Percentiles rank a stretch among this genome's conserved stretches.
phyloP scores from a whole-genome alignment of 2,797 vertebrate genomes.

The Coilia nasus region DNA sequence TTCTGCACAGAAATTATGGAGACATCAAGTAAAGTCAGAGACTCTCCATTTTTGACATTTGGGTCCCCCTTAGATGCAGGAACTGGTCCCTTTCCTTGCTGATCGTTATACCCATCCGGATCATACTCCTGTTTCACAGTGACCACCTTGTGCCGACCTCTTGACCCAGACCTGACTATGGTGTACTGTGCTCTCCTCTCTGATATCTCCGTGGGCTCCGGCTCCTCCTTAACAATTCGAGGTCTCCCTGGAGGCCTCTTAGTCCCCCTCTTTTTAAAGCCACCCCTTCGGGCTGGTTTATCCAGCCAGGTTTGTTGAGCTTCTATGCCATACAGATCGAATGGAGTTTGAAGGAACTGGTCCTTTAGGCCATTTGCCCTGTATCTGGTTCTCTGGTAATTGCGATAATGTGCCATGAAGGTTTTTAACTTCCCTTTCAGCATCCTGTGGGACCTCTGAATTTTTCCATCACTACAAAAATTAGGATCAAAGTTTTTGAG shows the following conservation, averaged over 20 bases:
- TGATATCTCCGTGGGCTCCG: constrained; percentile 13
- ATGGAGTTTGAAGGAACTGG: constrained; percentile 73
- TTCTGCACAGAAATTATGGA: constrained; percentile 74
- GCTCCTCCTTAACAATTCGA: constrained; percentile 45
- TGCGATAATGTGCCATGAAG: constrained; percentile 64
- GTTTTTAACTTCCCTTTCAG: constrained; percentile 67
- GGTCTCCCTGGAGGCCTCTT: neutral
- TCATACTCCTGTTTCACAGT: constrained; percentile 40
- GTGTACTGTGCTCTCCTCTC: neutral
- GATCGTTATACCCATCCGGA: constrained; percentile 12
- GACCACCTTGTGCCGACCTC: neutral
- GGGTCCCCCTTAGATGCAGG: constrained; percentile 26
- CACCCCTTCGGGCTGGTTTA: constrained; percentile 30
- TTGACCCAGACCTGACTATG: neutral
- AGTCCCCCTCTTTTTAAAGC: constrained; percentile 32
- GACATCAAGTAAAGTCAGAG: constrained; percentile 73
- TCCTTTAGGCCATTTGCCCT: constrained; percentile 68
- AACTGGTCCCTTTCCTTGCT: neutral
- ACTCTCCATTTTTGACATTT: constrained; percentile 45
- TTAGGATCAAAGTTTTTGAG: constrained; percentile 72
- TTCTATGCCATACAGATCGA: constrained; percentile 63
- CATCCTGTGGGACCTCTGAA: constrained; percentile 65
- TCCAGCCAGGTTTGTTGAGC: neutral
- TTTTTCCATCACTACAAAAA: constrained; percentile 71
- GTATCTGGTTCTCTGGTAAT: constrained; percentile 70